Conservation (phyloP, 2,797 vertebrate species). For the Anabas testudineus region DNA sequence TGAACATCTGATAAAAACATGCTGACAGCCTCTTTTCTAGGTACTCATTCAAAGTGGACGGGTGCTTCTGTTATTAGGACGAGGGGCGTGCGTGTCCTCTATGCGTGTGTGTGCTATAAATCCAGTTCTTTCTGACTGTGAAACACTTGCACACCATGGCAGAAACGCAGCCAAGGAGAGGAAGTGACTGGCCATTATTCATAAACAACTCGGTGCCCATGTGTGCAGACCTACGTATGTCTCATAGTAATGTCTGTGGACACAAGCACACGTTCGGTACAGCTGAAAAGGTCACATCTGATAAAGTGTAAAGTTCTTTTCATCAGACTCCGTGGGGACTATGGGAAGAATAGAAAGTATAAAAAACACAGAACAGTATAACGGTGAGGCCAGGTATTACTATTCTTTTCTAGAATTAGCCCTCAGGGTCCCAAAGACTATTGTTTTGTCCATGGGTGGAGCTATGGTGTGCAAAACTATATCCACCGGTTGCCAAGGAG, state of each 20-base stretch:
- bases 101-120: conserved; percentile 31
- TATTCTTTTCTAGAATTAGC: conserved; percentile 53
- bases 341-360: conserved; percentile 69
- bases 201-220: conserved; percentile 29
- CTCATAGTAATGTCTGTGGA: conserved; percentile 41
- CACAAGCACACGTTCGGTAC: conserved; percentile 41
- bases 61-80: conserved; percentile 36
- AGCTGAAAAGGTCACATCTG: conserved; percentile 71
- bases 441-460: conserved; percentile 68
- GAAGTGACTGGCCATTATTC: conserved; percentile 63
- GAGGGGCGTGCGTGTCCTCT: neutral
- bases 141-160: conserved; percentile 42
- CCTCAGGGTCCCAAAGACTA: conserved; percentile 38
- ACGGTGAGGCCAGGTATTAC: conserved; percentile 38
- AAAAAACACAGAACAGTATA: conserved; percentile 57
- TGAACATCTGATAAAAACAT: conserved; percentile 48
- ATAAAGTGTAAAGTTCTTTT: conserved; percentile 54
- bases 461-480: conserved; percentile 28
- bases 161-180: conserved; percentile 54
- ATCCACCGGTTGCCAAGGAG: conserved; percentile 49
- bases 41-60: conserved; percentile 7
- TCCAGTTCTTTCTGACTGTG: conserved; percentile 41
- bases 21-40: conserved; percentile 38
- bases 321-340: conserved; percentile 52
- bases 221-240: conserved; percentile 33